Conservation (phyloP, 2,888 invertebrate species). For the Drosophila niveifrons region DNA sequence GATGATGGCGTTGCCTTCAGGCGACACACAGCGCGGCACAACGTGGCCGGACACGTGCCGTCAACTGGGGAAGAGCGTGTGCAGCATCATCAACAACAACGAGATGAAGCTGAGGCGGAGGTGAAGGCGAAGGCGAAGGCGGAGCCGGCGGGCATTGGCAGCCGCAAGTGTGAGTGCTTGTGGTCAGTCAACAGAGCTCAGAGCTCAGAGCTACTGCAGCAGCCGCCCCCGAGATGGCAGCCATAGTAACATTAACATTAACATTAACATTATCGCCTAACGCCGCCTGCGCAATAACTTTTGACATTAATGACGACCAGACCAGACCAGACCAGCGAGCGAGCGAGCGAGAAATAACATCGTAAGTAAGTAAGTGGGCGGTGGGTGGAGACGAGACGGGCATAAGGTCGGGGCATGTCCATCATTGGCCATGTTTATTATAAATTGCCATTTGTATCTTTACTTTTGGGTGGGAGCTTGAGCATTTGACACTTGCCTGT, state of each 20-base stretch:
- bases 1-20: conserved; percentile 45
- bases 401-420: conserved; percentile 52
- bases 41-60: conserved; percentile 75
- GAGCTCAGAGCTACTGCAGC: conserved; percentile 20
- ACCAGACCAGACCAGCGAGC: no score
- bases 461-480: conserved; percentile 3
- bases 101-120: conserved; percentile 47
- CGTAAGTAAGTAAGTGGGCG: background rate
- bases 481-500: conserved; percentile 71
- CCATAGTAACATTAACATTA: conserved; percentile 40
- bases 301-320: conserved; percentile 80
- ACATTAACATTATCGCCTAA: conserved; percentile 69
- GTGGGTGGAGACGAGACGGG: background rate
- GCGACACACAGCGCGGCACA: conserved; percentile 64
- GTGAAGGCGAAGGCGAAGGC: conserved; percentile 20
- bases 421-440: conserved; percentile 69
- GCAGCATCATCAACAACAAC: conserved; percentile 73
- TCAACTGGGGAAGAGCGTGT: conserved; percentile 78
- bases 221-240: conserved; percentile 31
- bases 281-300: conserved; percentile 79
- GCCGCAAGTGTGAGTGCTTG: conserved; percentile 73
- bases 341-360: conserved; percentile 17
- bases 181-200: conserved; percentile 66
- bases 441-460: conserved; percentile 78
- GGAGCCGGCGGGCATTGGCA: conserved; percentile 19